Conservation (phyloP, 2,113 vertebrate species). For the Athene noctua region DNA sequence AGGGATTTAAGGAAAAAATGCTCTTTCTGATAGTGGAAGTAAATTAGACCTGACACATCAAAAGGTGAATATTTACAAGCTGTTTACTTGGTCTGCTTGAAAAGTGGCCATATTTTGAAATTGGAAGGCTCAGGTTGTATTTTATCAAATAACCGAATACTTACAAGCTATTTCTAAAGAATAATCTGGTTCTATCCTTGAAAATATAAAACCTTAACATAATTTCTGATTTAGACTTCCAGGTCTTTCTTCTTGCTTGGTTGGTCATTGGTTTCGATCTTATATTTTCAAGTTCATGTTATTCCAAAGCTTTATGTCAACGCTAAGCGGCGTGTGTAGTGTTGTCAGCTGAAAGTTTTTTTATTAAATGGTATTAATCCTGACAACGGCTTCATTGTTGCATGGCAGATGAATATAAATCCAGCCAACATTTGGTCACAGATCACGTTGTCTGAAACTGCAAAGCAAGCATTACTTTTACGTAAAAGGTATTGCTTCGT, state of each 20-base stretch:
- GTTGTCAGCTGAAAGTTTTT: neutral
- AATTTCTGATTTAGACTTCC: neutral
- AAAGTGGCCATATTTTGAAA: neutral
- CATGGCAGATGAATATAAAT: neutral
- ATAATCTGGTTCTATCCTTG: neutral
- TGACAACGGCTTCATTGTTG: neutral
- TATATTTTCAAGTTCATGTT: neutral
- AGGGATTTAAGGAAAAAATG: neutral
- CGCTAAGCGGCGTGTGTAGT: neutral
- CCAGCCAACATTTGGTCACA: neutral
- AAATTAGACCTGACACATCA: neutral
- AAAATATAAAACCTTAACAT: neutral
- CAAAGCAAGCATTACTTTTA: neutral
- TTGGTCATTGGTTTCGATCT: neutral
- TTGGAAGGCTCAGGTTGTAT: neutral
- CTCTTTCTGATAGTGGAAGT: neutral
- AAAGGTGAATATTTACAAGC: neutral
- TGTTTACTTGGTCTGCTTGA: neutral
- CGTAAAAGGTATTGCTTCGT: neutral
- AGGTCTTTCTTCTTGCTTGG: neutral
- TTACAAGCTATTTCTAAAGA: neutral
- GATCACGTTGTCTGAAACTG: neutral
- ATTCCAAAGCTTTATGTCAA: neutral
- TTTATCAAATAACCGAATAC: neutral
- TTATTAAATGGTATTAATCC: neutral